Conservation (phyloP, 1,140 invertebrate genomes). For the Cylas formicarius region DNA sequence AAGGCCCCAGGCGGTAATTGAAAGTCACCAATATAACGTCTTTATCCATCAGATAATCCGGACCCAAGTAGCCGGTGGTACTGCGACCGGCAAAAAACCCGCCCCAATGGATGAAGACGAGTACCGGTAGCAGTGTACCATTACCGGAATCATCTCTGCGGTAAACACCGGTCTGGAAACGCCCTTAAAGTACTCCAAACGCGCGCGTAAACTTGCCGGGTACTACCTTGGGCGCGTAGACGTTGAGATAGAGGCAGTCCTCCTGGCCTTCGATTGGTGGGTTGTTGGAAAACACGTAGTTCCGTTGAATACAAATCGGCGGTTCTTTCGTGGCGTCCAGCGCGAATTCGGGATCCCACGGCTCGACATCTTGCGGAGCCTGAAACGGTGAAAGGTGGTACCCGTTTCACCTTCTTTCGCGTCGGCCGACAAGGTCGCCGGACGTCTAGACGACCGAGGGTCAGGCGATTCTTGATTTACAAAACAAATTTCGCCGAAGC, state of each 20-base stretch:
- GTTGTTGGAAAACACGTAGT: conserved; percentile 37
- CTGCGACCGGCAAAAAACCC: conserved; percentile 45
- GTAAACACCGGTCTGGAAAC: no score
- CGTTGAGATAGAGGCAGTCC: conserved; percentile 46
- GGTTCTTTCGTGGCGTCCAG: conserved; percentile 53
- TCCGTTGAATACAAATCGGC: conserved; percentile 61
- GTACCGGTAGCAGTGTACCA: conserved; percentile 45
- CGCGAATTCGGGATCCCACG: conserved; percentile 51
- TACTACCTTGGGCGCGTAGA: conserved; percentile 41
- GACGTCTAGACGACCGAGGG: neutral
- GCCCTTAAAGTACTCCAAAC: neutral
- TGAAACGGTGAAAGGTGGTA: conserved; percentile 30
- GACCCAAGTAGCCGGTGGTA: conserved; percentile 44
- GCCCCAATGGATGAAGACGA: conserved; percentile 60
- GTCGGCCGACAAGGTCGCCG: neutral
- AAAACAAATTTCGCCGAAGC: no score
- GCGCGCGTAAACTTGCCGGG: no score
- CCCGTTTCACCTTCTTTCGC: no score
- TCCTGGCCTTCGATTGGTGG: conserved; percentile 40
- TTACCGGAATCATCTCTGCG: no score
- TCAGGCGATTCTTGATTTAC: no score
- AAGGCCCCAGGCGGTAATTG: conserved; percentile 67
- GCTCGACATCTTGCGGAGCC: conserved; percentile 51
- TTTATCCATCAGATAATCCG: conserved; percentile 51
- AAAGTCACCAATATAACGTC: conserved; percentile 65